These are phyloP conservation scores for Craterocephalus amniculus DNA, from an alignment of 2,797 vertebrate species.

Conservation along the genomic window DNA sequence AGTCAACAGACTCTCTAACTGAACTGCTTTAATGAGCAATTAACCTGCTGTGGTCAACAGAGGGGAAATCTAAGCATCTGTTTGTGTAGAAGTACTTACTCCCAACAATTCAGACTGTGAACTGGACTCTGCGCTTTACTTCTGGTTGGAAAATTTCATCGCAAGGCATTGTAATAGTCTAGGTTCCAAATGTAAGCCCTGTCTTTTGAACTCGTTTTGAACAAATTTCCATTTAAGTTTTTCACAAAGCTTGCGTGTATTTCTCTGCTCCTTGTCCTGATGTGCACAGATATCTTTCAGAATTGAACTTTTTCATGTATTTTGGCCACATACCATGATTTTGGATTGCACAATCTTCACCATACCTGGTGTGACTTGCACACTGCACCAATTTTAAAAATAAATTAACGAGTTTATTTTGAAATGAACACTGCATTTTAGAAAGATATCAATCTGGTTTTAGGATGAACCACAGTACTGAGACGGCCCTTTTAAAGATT, in stretches of 20 bases:
- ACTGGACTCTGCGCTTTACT: neutral
- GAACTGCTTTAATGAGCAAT: slow-evolving; percentile 10
- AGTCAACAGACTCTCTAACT: neutral
- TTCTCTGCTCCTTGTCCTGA: too few relatives aligned
- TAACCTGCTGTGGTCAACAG: slow-evolving; percentile 6
- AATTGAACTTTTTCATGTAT: neutral
- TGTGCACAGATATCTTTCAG: neutral
- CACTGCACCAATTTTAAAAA: too few relatives aligned
- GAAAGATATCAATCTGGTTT: too few relatives aligned
- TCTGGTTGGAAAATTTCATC: neutral
- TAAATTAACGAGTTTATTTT: too few relatives aligned
- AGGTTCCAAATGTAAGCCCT: neutral
- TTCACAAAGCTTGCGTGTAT: neutral
- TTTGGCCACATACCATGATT: neutral
- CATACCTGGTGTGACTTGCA: neutral
- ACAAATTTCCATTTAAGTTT: neutral
- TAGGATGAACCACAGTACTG: too few relatives aligned
- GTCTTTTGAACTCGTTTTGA: neutral
- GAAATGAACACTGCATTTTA: too few relatives aligned
- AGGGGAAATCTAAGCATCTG: neutral
- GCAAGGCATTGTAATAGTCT: neutral
- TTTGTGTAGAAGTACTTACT: slow-evolving; percentile 4
- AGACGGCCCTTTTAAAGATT: too few relatives aligned
- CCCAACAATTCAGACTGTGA: neutral
- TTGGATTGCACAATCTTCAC: neutral